Evolutionary conservation across 2,888 invertebrate species (phyloP).

Genomic region (Andricus curvator): DNA sequence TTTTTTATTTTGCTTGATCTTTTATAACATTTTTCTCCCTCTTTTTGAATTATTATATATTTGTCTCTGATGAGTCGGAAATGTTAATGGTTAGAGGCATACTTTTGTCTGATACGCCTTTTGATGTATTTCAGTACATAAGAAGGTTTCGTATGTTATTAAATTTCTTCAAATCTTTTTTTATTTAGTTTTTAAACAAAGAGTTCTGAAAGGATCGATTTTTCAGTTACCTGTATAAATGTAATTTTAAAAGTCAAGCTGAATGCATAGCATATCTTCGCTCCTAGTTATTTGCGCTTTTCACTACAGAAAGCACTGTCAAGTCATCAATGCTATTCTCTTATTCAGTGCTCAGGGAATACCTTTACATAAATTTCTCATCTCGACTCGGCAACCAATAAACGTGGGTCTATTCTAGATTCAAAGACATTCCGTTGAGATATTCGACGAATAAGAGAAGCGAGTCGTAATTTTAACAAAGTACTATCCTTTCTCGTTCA

Average conservation of each 20-base stretch:
- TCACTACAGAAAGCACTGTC: slow-evolving; percentile 42
- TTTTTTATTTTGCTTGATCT: no score
- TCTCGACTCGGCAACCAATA: slow-evolving; percentile 53
- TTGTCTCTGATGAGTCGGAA: no score
- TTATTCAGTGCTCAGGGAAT: slow-evolving; percentile 49
- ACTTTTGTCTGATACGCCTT: no score
- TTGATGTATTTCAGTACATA: no score
- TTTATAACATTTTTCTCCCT: no score
- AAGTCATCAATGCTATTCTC: slow-evolving; percentile 43
- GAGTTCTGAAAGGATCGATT: no score
- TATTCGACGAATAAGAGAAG: slow-evolving; percentile 41
- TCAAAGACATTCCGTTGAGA: slow-evolving; percentile 54
- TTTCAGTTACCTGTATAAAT: no score
- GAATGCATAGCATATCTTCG: not conserved
- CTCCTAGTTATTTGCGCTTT: slow-evolving; percentile 41
- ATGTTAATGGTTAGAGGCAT: no score
- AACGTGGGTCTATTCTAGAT: slow-evolving; percentile 49
- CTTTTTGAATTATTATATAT: no score
- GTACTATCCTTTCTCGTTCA: slow-evolving; percentile 15
- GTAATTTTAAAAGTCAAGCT: not conserved
- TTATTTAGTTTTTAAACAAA: no score
- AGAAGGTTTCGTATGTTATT: no score
- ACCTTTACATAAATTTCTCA: slow-evolving; percentile 56
- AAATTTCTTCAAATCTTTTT: no score
- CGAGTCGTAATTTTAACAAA: slow-evolving; percentile 21